Evolutionary conservation across 1,140 invertebrate species (phyloP).

Genomic region (Caenorhabditis latens): DNA sequence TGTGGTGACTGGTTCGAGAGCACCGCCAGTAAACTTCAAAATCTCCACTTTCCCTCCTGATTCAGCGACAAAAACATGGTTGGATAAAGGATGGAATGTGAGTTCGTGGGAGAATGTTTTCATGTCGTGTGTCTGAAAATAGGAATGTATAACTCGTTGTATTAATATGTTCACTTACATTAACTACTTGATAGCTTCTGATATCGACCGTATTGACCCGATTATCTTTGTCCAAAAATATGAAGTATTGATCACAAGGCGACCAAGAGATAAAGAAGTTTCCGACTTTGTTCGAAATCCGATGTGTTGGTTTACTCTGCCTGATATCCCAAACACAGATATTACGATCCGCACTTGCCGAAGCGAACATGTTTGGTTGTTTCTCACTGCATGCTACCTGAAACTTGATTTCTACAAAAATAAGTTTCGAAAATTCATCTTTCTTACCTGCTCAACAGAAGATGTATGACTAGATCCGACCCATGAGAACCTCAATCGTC

Average conservation of each 20-base stretch:
- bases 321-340: slow-evolving; percentile 57
- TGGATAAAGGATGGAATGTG: slow-evolving; percentile 15
- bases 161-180: background rate
- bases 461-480: slow-evolving; percentile 31
- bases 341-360: slow-evolving; percentile 48
- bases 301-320: slow-evolving; percentile 45
- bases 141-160: background rate
- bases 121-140: slow-evolving; percentile 56
- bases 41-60: slow-evolving; percentile 58
- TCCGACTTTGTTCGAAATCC: slow-evolving; percentile 35
- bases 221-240: slow-evolving; percentile 53
- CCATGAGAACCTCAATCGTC: slow-evolving; percentile 26
- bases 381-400: slow-evolving; percentile 54
- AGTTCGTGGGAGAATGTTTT: slow-evolving; percentile 34
- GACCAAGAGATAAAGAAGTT: slow-evolving; percentile 57
- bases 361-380: slow-evolving; percentile 49
- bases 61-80: slow-evolving; percentile 54
- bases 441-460: slow-evolving; percentile 20
- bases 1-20: slow-evolving; percentile 22
- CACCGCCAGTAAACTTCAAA: slow-evolving; percentile 37
- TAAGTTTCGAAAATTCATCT: background rate
- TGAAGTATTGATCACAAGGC: slow-evolving; percentile 43
- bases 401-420: background rate
- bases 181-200: slow-evolving; percentile 27
- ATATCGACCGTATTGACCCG: slow-evolving; percentile 39